phyloP scores from a whole-genome alignment of 2,113 vertebrate species.

The Theropithecus gelada region DNA sequence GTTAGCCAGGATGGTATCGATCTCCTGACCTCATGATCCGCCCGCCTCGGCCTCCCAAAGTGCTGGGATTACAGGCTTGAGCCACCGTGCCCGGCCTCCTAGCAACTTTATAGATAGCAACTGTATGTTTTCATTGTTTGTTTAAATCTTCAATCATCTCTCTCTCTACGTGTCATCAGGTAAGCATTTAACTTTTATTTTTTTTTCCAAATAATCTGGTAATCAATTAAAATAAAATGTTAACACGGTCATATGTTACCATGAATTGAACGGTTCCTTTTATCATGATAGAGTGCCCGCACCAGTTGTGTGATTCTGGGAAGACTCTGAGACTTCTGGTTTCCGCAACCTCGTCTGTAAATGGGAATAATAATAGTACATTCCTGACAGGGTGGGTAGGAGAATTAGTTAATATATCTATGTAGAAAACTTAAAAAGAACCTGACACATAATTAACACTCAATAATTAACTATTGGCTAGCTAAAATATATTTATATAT shows the following conservation, averaged over 20 bases:
- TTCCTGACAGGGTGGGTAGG: fast-evolving
- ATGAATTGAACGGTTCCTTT: background rate
- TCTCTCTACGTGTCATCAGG: background rate
- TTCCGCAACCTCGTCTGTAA: background rate
- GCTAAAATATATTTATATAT: background rate
- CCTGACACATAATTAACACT: background rate
- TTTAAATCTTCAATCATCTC: background rate
- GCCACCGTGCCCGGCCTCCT: too few species aligned
- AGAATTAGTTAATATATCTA: background rate
- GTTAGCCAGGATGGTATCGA: too few species aligned
- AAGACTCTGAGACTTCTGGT: background rate
- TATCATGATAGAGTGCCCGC: background rate
- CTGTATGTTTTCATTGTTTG: background rate
- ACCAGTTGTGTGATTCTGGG: background rate
- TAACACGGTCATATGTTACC: background rate
- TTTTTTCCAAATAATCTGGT: background rate
- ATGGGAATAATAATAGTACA: background rate
- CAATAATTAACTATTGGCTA: background rate
- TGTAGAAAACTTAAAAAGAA: background rate
- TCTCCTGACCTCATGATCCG: too few species aligned
- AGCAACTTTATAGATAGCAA: background rate
- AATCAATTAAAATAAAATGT: background rate
- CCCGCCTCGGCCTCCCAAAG: too few species aligned
- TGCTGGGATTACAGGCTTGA: too few species aligned
- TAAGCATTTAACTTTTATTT: background rate